A percentile compares a stretch with the other conserved stretches of the same genome.
Conservation (phyloP, 2,888 invertebrate genomes). For the Zhuqinia jingwanae region DNA sequence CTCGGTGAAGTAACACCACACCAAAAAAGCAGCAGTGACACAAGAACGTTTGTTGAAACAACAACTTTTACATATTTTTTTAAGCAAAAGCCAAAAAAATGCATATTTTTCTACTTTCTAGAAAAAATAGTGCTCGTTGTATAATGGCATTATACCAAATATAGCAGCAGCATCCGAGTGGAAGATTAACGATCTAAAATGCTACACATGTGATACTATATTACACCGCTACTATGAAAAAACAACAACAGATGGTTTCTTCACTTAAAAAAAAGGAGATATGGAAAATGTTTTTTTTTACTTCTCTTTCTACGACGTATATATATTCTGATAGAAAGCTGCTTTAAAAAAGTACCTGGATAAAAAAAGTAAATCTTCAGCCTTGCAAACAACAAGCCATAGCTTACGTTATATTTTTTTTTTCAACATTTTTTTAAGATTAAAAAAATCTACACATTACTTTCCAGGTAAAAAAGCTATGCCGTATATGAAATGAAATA, state of each 20-base stretch:
- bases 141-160: background rate
- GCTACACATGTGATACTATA: background rate
- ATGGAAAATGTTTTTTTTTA: background rate
- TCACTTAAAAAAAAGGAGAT: background rate
- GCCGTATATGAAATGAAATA: background rate
- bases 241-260: slow-evolving; percentile 48
- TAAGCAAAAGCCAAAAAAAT: background rate
- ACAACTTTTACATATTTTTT: slow-evolving; percentile 4
- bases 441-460: background rate
- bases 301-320: background rate
- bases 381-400: too few species aligned
- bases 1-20: background rate
- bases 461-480: background rate
- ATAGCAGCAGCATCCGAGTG: slow-evolving; percentile 15
- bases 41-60: background rate
- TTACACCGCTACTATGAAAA: background rate
- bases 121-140: too few species aligned
- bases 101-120: slow-evolving; percentile 20
- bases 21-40: background rate
- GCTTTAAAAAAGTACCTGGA: background rate
- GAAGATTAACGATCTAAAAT: slow-evolving; percentile 41
- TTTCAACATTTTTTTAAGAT: too few species aligned
- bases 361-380: too few species aligned
- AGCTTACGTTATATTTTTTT: too few species aligned
- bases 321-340: too few species aligned